Evolutionary conservation across 2,797 vertebrate species (phyloP).

Genomic region (Vipera ursinii): DNA sequence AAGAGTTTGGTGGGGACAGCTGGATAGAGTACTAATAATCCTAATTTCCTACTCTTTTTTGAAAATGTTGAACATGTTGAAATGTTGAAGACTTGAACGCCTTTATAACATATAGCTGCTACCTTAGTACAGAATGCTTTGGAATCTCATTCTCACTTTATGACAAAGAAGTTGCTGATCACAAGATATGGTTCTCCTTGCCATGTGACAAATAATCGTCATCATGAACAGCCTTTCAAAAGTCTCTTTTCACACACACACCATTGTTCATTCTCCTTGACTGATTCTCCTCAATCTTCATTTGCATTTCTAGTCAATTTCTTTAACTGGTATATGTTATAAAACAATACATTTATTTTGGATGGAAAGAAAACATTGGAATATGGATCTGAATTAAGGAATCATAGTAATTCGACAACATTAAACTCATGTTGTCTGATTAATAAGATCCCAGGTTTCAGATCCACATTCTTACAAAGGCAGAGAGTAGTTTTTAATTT

Average conservation of each 20-base stretch:
- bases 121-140: neutral
- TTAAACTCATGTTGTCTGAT: neutral
- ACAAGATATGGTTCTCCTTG: neutral
- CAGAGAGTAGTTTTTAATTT: neutral
- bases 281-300: neutral
- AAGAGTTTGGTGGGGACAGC: neutral
- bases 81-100: neutral
- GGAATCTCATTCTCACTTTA: neutral
- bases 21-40: neutral
- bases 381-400: neutral
- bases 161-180: neutral
- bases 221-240: neutral
- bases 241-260: neutral
- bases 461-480: neutral
- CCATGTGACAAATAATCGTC: neutral
- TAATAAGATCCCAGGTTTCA: neutral
- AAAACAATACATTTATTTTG: neutral
- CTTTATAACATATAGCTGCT: rapidly evolving
- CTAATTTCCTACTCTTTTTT: neutral
- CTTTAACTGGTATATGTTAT: neutral
- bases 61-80: neutral
- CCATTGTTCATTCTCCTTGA: neutral
- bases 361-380: neutral
- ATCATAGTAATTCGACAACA: neutral
- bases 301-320: neutral